These are phyloP conservation scores for Mustela nigripes DNA, from an alignment of 2,113 vertebrate genomes.

Conservation along the genomic window DNA sequence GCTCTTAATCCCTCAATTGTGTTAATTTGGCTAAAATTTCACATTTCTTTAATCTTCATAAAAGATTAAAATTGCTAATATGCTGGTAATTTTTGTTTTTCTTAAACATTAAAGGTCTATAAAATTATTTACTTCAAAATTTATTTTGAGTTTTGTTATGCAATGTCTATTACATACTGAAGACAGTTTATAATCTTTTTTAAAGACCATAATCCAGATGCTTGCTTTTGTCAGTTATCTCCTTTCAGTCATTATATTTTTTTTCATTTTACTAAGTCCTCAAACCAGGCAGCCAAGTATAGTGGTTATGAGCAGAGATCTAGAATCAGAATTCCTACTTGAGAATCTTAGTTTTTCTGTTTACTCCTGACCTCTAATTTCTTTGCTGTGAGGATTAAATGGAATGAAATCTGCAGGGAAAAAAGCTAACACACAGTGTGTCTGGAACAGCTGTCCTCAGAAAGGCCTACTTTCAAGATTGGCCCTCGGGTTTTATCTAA, in stretches of 20 bases:
- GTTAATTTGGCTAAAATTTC: slow-evolving; percentile 46
- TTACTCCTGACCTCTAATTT: slow-evolving; percentile 13
- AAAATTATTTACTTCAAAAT: background rate
- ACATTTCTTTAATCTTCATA: slow-evolving; percentile 65
- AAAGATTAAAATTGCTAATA: slow-evolving; percentile 65
- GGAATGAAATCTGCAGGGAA: background rate
- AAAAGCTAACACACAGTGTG: background rate
- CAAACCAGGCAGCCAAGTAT: background rate
- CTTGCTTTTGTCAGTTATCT: slow-evolving; percentile 42
- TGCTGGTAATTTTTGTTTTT: slow-evolving; percentile 64
- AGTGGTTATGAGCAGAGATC: background rate
- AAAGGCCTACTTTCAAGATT: background rate
- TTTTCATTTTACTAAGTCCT: slow-evolving; percentile 28
- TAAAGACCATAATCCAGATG: background rate
- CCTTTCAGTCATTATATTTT: background rate
- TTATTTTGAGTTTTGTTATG: slow-evolving; percentile 46
- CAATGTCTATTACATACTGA: background rate
- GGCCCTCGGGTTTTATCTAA: background rate
- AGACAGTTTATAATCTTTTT: slow-evolving; percentile 18
- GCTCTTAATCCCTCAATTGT: slow-evolving; percentile 59
- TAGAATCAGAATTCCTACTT: slow-evolving; percentile 55
- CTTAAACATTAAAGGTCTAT: slow-evolving; percentile 44
- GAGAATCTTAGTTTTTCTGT: background rate
- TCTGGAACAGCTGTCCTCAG: background rate
- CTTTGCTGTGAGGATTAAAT: background rate